phyloP scores from a whole-genome alignment of 2,113 vertebrate species.

The Platysteira castanea region DNA sequence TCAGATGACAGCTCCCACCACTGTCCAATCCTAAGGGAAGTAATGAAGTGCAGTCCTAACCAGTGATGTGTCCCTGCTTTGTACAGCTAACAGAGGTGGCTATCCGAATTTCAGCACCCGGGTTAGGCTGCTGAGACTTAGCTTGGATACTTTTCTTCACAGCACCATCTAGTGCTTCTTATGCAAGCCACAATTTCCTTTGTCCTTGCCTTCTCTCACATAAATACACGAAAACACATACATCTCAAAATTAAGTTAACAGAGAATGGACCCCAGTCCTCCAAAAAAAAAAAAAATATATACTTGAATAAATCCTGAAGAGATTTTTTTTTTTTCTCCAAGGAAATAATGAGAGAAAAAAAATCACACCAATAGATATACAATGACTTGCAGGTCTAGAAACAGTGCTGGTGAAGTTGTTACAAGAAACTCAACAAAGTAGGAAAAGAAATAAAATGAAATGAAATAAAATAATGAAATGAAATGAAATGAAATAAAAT shows the following conservation, averaged over 20 bases:
- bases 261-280: neutral
- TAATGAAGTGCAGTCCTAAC: fast-evolving
- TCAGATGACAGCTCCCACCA: neutral
- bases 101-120: neutral
- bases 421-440: neutral
- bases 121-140: neutral
- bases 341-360: neutral
- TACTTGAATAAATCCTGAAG: neutral
- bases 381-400: neutral
- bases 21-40: neutral
- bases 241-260: neutral
- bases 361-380: neutral
- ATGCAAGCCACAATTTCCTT: neutral
- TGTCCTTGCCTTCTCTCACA: neutral
- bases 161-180: slow-evolving; percentile 58
- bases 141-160: slow-evolving; percentile 33
- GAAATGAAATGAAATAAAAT: neutral
- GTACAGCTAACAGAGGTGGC: neutral
- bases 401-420: neutral
- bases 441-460: neutral
- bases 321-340: fast-evolving
- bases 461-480: neutral
- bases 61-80: neutral
- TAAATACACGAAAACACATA: neutral
- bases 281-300: neutral